Conservation (phyloP, 2,113 vertebrate genomes). For the Siniperca chuatsi region DNA sequence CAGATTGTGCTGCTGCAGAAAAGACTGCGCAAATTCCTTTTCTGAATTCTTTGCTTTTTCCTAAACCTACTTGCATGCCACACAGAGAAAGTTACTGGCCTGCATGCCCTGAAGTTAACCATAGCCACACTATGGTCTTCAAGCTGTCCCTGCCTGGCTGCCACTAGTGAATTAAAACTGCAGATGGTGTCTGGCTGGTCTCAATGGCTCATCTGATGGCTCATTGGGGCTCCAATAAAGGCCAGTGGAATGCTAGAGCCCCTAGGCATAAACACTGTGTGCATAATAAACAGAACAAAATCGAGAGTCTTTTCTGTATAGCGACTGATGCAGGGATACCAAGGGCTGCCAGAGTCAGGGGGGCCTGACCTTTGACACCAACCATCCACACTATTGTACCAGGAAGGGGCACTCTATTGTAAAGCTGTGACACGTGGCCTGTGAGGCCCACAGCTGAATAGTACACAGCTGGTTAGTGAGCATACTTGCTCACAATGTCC, state of each 20-base stretch:
- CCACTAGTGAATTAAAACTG: constrained; percentile 78
- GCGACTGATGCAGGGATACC: constrained; percentile 70
- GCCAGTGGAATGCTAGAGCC: constrained; percentile 79
- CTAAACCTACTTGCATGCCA: constrained; percentile 37
- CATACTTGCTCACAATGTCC: constrained; percentile 79
- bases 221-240: constrained; percentile 76
- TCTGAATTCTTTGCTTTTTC: constrained; percentile 36
- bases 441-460: constrained; percentile 79
- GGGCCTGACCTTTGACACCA: constrained; percentile 80
- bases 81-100: constrained; percentile 44
- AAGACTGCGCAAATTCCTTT: constrained; percentile 48
- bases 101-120: constrained; percentile 65
- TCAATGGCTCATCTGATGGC: constrained; percentile 82
- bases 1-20: constrained; percentile 47
- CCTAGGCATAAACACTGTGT: constrained; percentile 69
- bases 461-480: constrained; percentile 82
- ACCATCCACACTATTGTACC: constrained; percentile 79
- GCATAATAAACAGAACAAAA: constrained; percentile 80
- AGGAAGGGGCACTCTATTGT: constrained; percentile 79
- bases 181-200: constrained; percentile 82
- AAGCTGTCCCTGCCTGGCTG: constrained; percentile 73
- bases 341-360: constrained; percentile 72
- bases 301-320: constrained; percentile 70
- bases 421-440: constrained; percentile 78
- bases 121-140: constrained; percentile 53